Base-by-base conservation (phyloP, 2,113 vertebrate species). In the Hoplias malabaricus region DNA sequence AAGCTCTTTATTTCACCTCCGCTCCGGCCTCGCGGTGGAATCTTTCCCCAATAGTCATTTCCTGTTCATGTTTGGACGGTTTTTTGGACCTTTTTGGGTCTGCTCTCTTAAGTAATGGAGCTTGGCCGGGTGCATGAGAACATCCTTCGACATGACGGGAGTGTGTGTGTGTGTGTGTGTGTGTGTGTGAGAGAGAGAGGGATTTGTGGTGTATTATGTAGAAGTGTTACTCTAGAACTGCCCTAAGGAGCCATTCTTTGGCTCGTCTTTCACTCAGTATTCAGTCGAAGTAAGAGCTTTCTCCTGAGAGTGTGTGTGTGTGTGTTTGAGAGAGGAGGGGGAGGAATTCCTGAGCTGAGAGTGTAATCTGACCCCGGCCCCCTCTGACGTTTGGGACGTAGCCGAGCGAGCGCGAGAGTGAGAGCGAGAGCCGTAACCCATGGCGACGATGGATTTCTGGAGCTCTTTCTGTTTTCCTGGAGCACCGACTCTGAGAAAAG, bases 311-410 rank as follows among this genome's bases (percentile, higher is more conserved):
- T 46, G 61, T 75, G 72, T 48, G 74, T 79, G 70, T 71, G 66
- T 73, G 83, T 48, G 56, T 80, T 80, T 75, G 81, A 79, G 79
- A 84, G 63, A 75, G 75, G 63, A 73, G 25, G 73, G 69, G 61
- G 77, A 71, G 63, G 71, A 88, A 89, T 90, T 89, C 87, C 83
- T 90, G 84, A 83, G 88, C 87, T 80, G 5, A 84, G 70, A 83
- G 80, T 89, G 88, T 87, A 88, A 92, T 87, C 83, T 80, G 85
- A 91, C 83, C 82, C 82, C 36, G 71, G 82, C 82, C 65, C 27
- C 72, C 73, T 83, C 78, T 86, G 87, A 87, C 67, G 80, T 43
- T 79, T 75, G 77, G 80, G 83, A 72, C 80, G 78, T 88, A 75
- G 77, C 72, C 81, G 84, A 87, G 81, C 85, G 78, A 78, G 80